phyloP scores from a whole-genome alignment of 2,888 invertebrate species.

The Pollenia amentaria region DNA sequence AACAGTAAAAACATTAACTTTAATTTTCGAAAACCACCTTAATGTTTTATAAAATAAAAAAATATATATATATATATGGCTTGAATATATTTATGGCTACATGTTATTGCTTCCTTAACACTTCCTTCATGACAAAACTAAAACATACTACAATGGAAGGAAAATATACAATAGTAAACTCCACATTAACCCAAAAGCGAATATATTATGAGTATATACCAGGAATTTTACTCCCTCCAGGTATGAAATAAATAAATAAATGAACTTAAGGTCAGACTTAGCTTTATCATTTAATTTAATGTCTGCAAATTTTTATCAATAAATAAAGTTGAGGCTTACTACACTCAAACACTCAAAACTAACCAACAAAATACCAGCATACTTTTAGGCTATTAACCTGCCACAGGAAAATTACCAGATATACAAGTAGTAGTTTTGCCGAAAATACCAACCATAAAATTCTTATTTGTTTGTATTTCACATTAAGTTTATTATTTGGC shows the following conservation, averaged over 20 bases:
- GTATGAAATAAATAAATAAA: conserved; percentile 29
- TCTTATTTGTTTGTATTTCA: conserved; percentile 22
- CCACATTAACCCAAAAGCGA: neutral
- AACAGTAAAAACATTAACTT: conserved; percentile 7
- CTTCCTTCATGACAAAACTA: conserved; percentile 28
- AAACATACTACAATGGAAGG: neutral
- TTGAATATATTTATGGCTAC: conserved; percentile 31
- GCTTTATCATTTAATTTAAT: conserved; percentile 65
- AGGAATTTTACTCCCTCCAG: neutral
- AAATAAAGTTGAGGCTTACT: conserved; percentile 44
- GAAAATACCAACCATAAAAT: conserved; percentile 14
- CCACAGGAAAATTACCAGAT: neutral
- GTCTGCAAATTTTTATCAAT: conserved; percentile 58
- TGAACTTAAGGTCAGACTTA: conserved; percentile 60
- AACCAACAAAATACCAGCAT: conserved; percentile 28
- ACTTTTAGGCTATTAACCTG: conserved; percentile 35
- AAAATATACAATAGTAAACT: neutral
- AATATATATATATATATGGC: too few relatives aligned
- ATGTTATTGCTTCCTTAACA: conserved; percentile 64
- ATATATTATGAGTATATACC: neutral
- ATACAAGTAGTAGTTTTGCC: conserved; percentile 21
- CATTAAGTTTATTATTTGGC: conserved; percentile 70
- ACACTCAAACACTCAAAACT: neutral
- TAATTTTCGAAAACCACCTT: conserved; percentile 23
- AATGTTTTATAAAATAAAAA: conserved; percentile 23